Evolutionary conservation across 2,888 invertebrate species (phyloP), one percentile per base, ranked within the genome.

Genomic region (Cataglyphis altisquamis): DNA sequence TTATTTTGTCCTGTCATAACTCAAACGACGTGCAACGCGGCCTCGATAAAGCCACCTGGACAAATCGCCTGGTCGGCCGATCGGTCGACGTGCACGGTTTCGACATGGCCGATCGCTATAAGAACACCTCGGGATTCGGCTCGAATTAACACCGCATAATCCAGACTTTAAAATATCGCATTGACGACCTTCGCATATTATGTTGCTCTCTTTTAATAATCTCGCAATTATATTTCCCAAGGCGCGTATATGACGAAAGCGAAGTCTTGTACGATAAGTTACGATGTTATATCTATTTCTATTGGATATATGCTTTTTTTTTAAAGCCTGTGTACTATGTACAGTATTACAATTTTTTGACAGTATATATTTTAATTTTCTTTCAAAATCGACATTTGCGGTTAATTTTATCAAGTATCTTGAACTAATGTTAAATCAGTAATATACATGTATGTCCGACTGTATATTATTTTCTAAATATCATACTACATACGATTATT

Each of bases 1-100:
- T 91, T 90, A 91, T 92, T 90, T 86, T 86, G 74, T 75, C 84
- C 87, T 87, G 89, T 90, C 91, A 88, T 91, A 90, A 91, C 86
- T 91, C 89, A 91, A 89, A 86, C 81, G 85, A 88, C 83, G 72
- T 18, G 81, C 82, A 81, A 57, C 70, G 74, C 55, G 81, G 83
- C 72, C 72, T 67, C 77, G 81, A 75, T 66, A 84, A 84, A 84
- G 80, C 81, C 73, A 75, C 73, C 70, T 55, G 86, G 83, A 87
- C 87, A 88, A 88, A 89, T 89, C 84, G 84, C 18, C 29, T 57
- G 25, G 21, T 64, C 25, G 66, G 3, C 21, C 82, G 84, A 12
- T 25, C 9, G 73, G 60, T 10, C 66, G 18, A 21, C 21, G 48
- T 29, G 64, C 75, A 68, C 77, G 66, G 39, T 21, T 52, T 36